phyloP scores from a whole-genome alignment of 2,797 vertebrate genomes.

The Aeoliscus strigatus region DNA sequence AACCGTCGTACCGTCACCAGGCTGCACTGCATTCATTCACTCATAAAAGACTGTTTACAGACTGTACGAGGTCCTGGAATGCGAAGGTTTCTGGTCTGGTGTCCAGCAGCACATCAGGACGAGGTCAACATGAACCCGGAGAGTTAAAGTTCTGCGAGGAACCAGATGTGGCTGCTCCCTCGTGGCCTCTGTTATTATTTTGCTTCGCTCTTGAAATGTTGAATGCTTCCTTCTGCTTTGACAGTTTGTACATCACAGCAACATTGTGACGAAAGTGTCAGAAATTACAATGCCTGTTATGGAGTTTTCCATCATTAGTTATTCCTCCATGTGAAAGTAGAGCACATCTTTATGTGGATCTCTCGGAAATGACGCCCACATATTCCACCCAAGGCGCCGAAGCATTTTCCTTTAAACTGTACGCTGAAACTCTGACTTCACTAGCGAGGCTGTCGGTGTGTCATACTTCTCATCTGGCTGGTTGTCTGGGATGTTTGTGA shows the following conservation, averaged over 20 bases:
- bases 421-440: constrained; percentile 38
- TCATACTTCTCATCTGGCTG: no score
- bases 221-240: constrained; percentile 19
- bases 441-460: no score
- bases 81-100: constrained; percentile 32
- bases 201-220: constrained; percentile 34
- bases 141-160: no score
- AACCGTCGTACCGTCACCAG: constrained; percentile 54
- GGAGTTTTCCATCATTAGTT: no score
- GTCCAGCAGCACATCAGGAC: constrained; percentile 24
- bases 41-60: constrained; percentile 59
- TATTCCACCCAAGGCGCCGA: constrained; percentile 44
- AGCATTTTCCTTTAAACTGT: constrained; percentile 43
- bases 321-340: constrained; percentile 45
- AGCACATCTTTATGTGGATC: constrained; percentile 46
- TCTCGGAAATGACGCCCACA: constrained; percentile 48
- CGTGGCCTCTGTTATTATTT: constrained; percentile 28
- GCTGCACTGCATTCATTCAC: constrained; percentile 27
- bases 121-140: constrained; percentile 36
- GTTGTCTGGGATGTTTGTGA: no score
- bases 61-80: constrained; percentile 46
- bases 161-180: constrained; percentile 21
- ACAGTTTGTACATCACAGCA: constrained; percentile 25
- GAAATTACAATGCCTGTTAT: constrained; percentile 51
- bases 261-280: constrained; percentile 21